A percentile compares a stretch with the other conserved stretches of the same genome.
These are phyloP conservation scores for Nasonia vitripennis DNA, from an alignment of 1,140 invertebrate genomes.

Conservation along the genomic window DNA sequence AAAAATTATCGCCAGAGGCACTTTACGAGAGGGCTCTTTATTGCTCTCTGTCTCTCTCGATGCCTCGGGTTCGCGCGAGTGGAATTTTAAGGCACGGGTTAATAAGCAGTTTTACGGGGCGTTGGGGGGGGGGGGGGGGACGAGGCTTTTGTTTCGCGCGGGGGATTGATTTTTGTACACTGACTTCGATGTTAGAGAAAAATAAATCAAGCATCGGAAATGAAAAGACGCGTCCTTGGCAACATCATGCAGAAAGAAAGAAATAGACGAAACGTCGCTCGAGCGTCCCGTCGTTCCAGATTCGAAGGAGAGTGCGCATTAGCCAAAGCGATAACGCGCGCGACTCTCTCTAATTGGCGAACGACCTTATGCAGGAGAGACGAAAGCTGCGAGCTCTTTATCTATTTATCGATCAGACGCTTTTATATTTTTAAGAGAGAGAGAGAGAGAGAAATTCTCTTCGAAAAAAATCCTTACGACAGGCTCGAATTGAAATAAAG, in stretches of 20 bases:
- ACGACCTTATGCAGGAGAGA: not conserved
- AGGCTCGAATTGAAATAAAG: too few relatives aligned
- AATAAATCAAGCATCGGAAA: not conserved
- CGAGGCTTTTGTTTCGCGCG: not conserved
- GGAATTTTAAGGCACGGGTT: constrained; percentile 26
- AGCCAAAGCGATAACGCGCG: not conserved
- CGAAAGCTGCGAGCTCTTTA: constrained; percentile 23
- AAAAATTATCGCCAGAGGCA: constrained; percentile 39
- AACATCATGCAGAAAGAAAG: not conserved
- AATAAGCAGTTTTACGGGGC: constrained; percentile 33
- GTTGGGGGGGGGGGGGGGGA: too few relatives aligned
- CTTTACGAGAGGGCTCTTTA: constrained; percentile 39
- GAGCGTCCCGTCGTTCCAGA: not conserved
- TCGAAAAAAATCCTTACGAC: too few relatives aligned
- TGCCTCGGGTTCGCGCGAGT: not conserved
- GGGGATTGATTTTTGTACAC: not conserved
- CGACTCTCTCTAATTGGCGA: constrained; percentile 4
- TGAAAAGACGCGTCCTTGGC: not conserved
- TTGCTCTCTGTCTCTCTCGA: not conserved
- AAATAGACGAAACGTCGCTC: not conserved
- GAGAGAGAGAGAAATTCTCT: too few relatives aligned
- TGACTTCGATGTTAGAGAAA: not conserved
- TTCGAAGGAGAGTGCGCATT: not conserved
- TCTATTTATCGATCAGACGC: constrained; percentile 16
- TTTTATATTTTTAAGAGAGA: not conserved